These are phyloP conservation scores for Hipposideros larvatus DNA, from an alignment of 2,797 vertebrate species.

Conservation along the genomic window DNA sequence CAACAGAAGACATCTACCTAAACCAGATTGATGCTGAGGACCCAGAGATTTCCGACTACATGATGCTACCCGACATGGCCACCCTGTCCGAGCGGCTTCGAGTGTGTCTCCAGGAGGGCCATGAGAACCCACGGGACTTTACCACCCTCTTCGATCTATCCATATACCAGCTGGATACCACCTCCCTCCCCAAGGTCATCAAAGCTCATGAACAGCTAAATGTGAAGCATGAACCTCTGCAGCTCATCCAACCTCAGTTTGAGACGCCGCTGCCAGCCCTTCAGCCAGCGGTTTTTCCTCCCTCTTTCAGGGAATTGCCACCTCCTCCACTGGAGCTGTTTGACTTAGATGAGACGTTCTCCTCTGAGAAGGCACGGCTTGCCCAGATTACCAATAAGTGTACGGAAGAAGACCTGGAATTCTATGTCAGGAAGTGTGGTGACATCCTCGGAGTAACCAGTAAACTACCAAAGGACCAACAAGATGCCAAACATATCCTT, in stretches of 20 bases:
- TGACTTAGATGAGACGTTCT: constrained; percentile 97
- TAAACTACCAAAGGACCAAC: constrained; percentile 94
- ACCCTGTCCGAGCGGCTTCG: constrained; percentile 93
- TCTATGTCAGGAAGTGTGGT: constrained; percentile 96
- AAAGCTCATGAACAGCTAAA: constrained; percentile 95
- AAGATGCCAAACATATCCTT: constrained; percentile 95
- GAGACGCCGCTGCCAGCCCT: constrained; percentile 95
- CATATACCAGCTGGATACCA: constrained; percentile 93
- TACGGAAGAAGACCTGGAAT: constrained; percentile 97
- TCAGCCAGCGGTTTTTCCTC: constrained; percentile 97
- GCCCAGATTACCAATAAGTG: constrained; percentile 99
- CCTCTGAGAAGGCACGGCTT: constrained; percentile 96
- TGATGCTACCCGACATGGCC: constrained; percentile 94
- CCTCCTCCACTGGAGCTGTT: constrained; percentile 97
- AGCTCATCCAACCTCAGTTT: constrained; percentile 97
- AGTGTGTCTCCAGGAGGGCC: constrained; percentile 96
- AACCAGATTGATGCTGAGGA: too few relatives aligned
- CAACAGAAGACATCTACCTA: too few relatives aligned
- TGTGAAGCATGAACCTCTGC: constrained; percentile 95
- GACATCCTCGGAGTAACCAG: constrained; percentile 96
- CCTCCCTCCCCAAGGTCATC: constrained; percentile 94
- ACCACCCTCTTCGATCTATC: constrained; percentile 96
- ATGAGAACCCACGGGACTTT: constrained; percentile 96
- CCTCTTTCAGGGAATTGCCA: constrained; percentile 94
- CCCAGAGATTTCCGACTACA: constrained; percentile 99